Evolutionary conservation across 2,888 invertebrate species (phyloP), one percentile per base, ranked within the genome.

Genomic region (Loripinus fragilis): DNA sequence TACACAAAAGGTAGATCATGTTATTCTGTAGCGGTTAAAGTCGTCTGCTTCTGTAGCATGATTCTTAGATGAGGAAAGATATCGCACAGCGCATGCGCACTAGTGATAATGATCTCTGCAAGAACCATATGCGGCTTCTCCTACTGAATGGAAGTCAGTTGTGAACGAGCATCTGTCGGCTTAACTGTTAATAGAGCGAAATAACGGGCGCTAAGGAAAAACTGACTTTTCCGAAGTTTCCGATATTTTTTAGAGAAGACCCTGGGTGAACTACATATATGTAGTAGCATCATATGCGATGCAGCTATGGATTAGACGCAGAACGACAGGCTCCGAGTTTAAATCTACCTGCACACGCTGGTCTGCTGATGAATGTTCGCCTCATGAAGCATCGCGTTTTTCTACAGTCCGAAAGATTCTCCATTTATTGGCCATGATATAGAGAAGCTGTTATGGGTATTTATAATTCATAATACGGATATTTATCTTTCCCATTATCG

Each of bases 41-140:
- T 28, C 60, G 60, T 60, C 60, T 60, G 60, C 60, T 60, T 1
- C 60, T 33, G 60, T 3, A 17, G 60, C 60, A 33, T 33, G 60
- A 45, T 45, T 45, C 55, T 55, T 7, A 55, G 28, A 60, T 25
- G 28, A 60, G 60, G n/a, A n/a, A 20, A 25, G 60, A 60, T 33
- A 60, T 10, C 60, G 60, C 33, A 60, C 60, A 2, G 60, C 60
- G 60, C 60, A 60, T 60, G 60, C 60, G 60, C 23, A 60, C 33
- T 33, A 33, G 33, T 10, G n/a, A 8, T 2, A 7, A 17, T 15
- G 20, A 60, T 60, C 30, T 33, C 33, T n/a, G 60, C n/a, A 1
- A 30, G 60, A 8, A 28, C 60, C 60, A 60, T 60, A 60, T 60
- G 60, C 60, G 60, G 60, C 60, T 60, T 60, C 60, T 60, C 60